A percentile compares a stretch with the other conserved stretches of the same genome.
Evolutionary conservation across 2,113 vertebrate genomes (phyloP).

Genomic region (Salvelinus fontinalis): DNA sequence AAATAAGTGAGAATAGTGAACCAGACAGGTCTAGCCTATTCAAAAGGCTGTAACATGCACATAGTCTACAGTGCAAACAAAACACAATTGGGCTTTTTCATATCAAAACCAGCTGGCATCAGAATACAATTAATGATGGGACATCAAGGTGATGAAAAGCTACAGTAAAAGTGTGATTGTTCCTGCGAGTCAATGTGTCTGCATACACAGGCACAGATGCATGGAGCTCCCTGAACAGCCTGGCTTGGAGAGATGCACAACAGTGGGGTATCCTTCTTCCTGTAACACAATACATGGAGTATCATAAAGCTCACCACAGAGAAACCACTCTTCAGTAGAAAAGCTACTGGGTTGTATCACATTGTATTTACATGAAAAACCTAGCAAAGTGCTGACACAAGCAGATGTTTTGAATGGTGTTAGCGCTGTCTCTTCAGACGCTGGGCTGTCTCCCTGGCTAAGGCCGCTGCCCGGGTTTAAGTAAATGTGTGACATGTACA

Average conservation of each 20-base stretch:
- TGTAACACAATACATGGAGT: slow-evolving; percentile 44
- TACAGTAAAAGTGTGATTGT: slow-evolving; percentile 49
- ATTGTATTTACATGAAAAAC: slow-evolving; percentile 31
- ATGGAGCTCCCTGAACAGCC: slow-evolving; percentile 21
- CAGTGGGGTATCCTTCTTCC: slow-evolving; percentile 11
- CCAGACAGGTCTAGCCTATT: background rate
- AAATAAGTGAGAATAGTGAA: background rate
- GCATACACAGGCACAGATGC: slow-evolving; percentile 33
- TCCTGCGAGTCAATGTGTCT: slow-evolving; percentile 27
- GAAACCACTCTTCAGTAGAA: slow-evolving; percentile 38
- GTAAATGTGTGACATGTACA: slow-evolving; percentile 30
- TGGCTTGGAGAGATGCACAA: slow-evolving; percentile 37
- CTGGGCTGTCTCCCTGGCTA: slow-evolving; percentile 26
- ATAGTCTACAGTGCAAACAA: slow-evolving; percentile 17
- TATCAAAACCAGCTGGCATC: slow-evolving; percentile 1
- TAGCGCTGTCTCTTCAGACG: slow-evolving; percentile 37
- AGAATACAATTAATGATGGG: slow-evolving; percentile 34
- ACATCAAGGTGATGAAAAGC: slow-evolving; percentile 50
- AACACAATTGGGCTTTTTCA: slow-evolving; percentile 24
- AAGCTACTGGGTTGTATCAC: slow-evolving; percentile 16
- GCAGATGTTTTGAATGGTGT: slow-evolving; percentile 30
- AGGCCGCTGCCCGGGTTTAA: slow-evolving; percentile 31
- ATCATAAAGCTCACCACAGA: background rate
- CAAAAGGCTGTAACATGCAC: slow-evolving; percentile 18
- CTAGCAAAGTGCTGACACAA: slow-evolving; percentile 49